Base-by-base conservation (phyloP, 1,140 invertebrate species). In the Drosophila takahashii region DNA sequence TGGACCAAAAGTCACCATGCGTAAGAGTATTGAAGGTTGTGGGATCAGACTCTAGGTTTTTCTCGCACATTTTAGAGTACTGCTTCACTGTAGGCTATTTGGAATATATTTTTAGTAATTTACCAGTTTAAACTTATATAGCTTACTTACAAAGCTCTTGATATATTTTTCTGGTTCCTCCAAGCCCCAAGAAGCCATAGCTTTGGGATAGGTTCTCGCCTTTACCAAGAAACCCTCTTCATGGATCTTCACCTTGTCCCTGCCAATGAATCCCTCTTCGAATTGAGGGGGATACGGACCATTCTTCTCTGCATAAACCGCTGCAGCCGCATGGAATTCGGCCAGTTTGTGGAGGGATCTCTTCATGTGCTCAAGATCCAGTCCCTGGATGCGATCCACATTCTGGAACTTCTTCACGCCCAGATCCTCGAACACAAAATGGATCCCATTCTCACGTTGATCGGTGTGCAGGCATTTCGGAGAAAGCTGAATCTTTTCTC, bases 1-100 rank as follows among this genome's bases (percentile, higher is more conserved):
- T 90, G 0, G 71, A 76, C 90, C 90, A 91, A 18, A 92, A 93
- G 77, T 95, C 95, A 6, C 95, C 95, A 60, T 95, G 95, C 66
- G 93, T 94, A 5, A 95, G 89, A 0, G 95, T 94, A 65, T 93
- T 93, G 57, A 95, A 95, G 26, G 93, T 92, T 26, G 93, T 83
- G 1, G 91, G 58, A 27, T 94, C 60, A 5, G 36, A 36, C 1
- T 73, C 50, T 1, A 90, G 13, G 13, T 81, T 58, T 29, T 15
- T 54, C 1, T 32, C 2, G 13, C 59, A 54, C 45, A 73, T 70
- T 15, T 74, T 65, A 4, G 39, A 52, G 66, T 60, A 84, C 34
- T 90, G 79, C 16, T 79, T 8, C 0, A 15, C 27, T 18, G 64
- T 77, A 5, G 87, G 83, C 80, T 91, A 10, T 37, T 34, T 10